Conservation (phyloP, 2,797 vertebrate species). For the Manis crassicaudata region DNA sequence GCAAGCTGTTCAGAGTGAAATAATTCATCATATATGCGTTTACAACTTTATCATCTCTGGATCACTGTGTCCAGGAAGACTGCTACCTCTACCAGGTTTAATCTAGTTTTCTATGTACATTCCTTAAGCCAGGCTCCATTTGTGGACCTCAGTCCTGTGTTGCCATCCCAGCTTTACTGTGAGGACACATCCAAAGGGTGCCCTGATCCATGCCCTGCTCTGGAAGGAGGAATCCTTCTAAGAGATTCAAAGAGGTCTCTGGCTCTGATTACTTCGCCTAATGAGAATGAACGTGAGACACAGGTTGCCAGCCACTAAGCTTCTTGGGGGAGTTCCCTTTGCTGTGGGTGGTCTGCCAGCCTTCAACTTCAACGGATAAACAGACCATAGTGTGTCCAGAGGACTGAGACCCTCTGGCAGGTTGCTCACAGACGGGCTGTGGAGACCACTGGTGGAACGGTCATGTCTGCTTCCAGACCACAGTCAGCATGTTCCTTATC, state of each 20-base stretch:
- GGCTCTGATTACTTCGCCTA: background rate
- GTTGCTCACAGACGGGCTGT: background rate
- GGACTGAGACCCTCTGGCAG: background rate
- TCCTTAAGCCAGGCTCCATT: background rate
- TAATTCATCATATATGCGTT: too few species aligned
- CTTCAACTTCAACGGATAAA: background rate
- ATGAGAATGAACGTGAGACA: background rate
- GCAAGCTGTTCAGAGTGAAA: background rate
- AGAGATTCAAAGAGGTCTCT: background rate
- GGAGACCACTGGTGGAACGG: background rate
- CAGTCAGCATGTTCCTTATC: background rate
- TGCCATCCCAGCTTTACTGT: background rate
- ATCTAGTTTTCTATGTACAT: background rate
- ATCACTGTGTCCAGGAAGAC: background rate
- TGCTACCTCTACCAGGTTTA: background rate
- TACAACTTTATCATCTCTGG: too few species aligned
- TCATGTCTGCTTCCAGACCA: background rate
- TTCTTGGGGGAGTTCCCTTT: background rate
- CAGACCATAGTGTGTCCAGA: background rate
- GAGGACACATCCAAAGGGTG: background rate
- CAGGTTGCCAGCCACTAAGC: too few species aligned
- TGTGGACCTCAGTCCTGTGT: background rate
- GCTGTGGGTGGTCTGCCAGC: accelerated
- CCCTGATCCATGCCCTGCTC: background rate
- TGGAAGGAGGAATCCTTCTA: background rate